Base-by-base conservation (phyloP, 2,888 invertebrate genomes). In the Dascillus cervinus region DNA sequence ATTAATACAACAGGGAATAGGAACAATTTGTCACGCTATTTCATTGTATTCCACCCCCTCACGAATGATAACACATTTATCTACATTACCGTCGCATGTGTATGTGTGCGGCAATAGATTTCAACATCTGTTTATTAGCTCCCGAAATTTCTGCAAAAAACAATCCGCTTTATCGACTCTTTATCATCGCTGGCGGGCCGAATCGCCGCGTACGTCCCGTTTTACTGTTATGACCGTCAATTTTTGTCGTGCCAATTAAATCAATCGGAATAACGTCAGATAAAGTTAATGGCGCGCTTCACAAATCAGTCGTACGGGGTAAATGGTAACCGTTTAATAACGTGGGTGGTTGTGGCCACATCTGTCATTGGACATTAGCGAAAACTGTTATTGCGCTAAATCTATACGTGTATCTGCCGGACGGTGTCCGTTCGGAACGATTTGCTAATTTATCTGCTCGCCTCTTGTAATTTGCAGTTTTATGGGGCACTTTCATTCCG, bases 1-100 rank as follows among this genome's bases (percentile, higher is more conserved):
- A 60, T 62, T 58, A 62, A 60, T 60, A 53, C 58, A 53, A 56
- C 55, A 43, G 60, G 60, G 60, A 60, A 58, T 60, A 56, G 55
- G 50, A 52, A 60, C 60, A 59, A 62, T 62, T 62, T 62, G 62
- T 62, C 62, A 62, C 58, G 58, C 56, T 49, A 46, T 43, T 37
- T 55, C 45, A 52, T 56, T 56, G 53, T n/a, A n/a, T 56, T 50
- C 41, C 47, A 43, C 48, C 51, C 51, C 47, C 10, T 21, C 44
- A 46, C 47, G 50, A 49, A 53, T 56, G 52, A 60, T 60, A 58
- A 57, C 49, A 52, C 57, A 58, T 58, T 58, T 60, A 58, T 60
- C 58, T 56, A 46, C 48, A 54, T 56, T 58, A 54, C 55, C 45
- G 39, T 41, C 47, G 29, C 25, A 29, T 24, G 29, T 28, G 34